Evolutionary conservation across 2,888 invertebrate genomes (phyloP), one percentile per base, ranked within the genome.

Genomic region (Epicampocera succincta): DNA sequence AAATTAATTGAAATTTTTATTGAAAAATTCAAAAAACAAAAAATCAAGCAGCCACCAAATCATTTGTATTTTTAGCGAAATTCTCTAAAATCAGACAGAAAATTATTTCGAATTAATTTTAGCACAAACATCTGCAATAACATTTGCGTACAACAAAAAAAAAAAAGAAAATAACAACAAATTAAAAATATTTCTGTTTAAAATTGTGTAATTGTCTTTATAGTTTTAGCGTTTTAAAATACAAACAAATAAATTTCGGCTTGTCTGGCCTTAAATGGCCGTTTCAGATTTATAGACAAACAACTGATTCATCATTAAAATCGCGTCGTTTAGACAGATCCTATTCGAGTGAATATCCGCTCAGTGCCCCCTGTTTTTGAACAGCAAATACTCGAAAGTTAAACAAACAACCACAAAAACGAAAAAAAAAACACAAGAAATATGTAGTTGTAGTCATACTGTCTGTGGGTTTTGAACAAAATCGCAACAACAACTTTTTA

Each of bases 241-340:
- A 13, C 25, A 77, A 56, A 48, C 42, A 72, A 33, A 78, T 38
- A 54, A 71, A 38, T 74, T 54, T 78, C 65, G 68, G 58, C 21
- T 52, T 56, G 60, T 74, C 73, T 81, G 77, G 81, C 81, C 81
- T 81, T 81, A 77, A 81, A 81, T 81, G 80, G 80, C 68, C 69
- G 61, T 17, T 48, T 17, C 15, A 69, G 73, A 82, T 74, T 82
- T 82, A 78, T 74, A 82, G 68, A 81, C 81, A 56, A 77, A 74
- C 77, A 82, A 82, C 81, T 82, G 81, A 82, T 74, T 82, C 77
- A 77, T 73, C 77, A 73, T 44, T 61, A 46, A n/a, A 68, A 71
- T 19, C 77, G n/a, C n/a, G n/a, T n/a, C n/a, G 25, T 56, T 63
- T 54, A 77, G 50, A 56, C 56, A 65, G 77, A 77, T 77, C 63